A percentile compares a stretch with the other conserved stretches of the same genome.
Conservation (phyloP, 2,113 vertebrate genomes). For the Istiophorus platypterus region DNA sequence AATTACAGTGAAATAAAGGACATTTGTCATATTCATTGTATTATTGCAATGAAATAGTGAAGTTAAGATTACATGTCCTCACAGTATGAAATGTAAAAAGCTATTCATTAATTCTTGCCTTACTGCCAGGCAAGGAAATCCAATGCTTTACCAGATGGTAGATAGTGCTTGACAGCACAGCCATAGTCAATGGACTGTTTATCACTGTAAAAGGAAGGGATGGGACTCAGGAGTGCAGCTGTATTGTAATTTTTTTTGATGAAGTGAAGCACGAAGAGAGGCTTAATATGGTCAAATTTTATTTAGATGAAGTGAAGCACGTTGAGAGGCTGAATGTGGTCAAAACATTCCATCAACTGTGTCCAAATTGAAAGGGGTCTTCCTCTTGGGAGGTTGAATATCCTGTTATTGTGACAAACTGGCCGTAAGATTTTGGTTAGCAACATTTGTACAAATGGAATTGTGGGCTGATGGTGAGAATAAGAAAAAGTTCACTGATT, state of each 20-base stretch:
- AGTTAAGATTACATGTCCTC: constrained; percentile 1
- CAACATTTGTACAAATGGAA: not conserved
- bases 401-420: not conserved
- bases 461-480: not conserved
- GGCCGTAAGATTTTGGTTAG: not conserved
- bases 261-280: constrained; percentile 8
- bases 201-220: constrained; percentile 79
- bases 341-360: not conserved
- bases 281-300: too few species aligned
- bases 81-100: constrained; percentile 20
- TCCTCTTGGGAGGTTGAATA: not conserved
- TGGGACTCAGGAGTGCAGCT: constrained; percentile 82
- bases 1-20: not conserved
- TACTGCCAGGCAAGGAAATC: not conserved
- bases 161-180: constrained; percentile 27
- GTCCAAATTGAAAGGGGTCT: not conserved
- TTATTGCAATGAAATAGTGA: constrained; percentile 22
- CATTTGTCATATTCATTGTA: not conserved
- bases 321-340: not conserved
- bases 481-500: not conserved
- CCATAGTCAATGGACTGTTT: constrained; percentile 67
- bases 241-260: constrained; percentile 88
- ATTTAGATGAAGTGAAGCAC: too few species aligned
- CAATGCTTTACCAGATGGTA: constrained; percentile 45
- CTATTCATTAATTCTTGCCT: not conserved